phyloP scores from a whole-genome alignment of 2,113 vertebrate species.

The Melanerpes aurifrons region DNA sequence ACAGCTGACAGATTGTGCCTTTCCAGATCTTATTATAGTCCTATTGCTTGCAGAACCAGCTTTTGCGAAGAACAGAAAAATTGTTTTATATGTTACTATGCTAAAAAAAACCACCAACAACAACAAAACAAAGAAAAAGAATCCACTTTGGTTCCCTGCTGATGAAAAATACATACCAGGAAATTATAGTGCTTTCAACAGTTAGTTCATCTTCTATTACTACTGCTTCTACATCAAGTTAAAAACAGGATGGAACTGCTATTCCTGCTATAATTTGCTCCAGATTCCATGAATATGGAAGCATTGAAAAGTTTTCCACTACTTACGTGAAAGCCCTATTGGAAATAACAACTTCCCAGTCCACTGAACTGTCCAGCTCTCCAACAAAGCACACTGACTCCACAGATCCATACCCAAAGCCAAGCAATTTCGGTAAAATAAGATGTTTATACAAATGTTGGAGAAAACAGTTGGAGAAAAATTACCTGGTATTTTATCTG shows the following conservation, averaged over 20 bases:
- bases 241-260: constrained; percentile 27
- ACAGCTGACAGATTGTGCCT: not conserved
- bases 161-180: constrained; percentile 81
- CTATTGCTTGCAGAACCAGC: not conserved
- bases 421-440: constrained; percentile 83
- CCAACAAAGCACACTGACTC: constrained; percentile 62
- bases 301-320: constrained; percentile 81
- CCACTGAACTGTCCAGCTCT: constrained; percentile 74
- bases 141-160: constrained; percentile 76
- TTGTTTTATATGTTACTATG: not conserved
- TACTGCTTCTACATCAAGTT: constrained; percentile 60
- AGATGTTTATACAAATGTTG: constrained; percentile 88
- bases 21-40: constrained; percentile 7
- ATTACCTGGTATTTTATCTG: constrained; percentile 77
- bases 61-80: not conserved
- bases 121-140: not conserved
- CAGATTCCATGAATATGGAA: constrained; percentile 62
- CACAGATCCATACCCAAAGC: constrained; percentile 81
- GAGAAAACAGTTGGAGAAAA: constrained; percentile 84
- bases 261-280: constrained; percentile 50
- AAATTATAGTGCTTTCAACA: constrained; percentile 77
- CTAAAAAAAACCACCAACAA: not conserved
- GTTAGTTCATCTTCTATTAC: constrained; percentile 67
- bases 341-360: constrained; percentile 73
- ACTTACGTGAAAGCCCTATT: constrained; percentile 71